Base-by-base conservation (phyloP, 2,888 invertebrate species). In the Tachina lurida region DNA sequence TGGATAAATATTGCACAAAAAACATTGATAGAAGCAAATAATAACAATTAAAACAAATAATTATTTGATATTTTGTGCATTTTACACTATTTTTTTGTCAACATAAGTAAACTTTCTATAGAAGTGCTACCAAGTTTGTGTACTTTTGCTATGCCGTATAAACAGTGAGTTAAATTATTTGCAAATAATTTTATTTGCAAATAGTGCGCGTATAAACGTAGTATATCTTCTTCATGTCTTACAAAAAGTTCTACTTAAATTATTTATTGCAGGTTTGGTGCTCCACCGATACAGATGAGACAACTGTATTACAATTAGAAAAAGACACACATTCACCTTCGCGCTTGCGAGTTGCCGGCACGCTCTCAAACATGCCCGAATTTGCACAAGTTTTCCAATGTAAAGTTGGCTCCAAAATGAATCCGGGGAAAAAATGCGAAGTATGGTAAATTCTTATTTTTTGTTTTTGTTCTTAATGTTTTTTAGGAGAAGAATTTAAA, bases 301-400 rank as follows among this genome's bases (percentile, higher is more conserved):
- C 97, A 0, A 95, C 95, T 0, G 94, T 96, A 87, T 94, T 98
- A 89, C 96, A 98, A 92, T 96, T 98, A 88, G 96, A 98, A 90
- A 98, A 98, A 91, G 98, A 98, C 92, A 96, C 97, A 31, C 99
- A 99, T 91, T 96, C 97, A 15, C 97, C 98, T 0, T 96, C 98
- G 1, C 96, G 96, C 90, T 97, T 95, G 91, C 94, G 98, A 86
- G 98, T 98, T 0, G 96, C 96, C 86, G 98, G 97, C 0, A 96
- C 97, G 0, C 93, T 98, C 74, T 96, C 96, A n/a, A 98, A 98
- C 92, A 94, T 97, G 87, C 94, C 93, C 63, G 98, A 98, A 91
- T 98, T 98, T 91, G 94, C 97, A 15, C 93, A 95, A 60, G 96
- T 96, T 88, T 98, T 97, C 91, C 93, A 95, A 31, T 98, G 98